phyloP scores from a whole-genome alignment of 2,888 invertebrate genomes.

The Nomada hirtipes region DNA sequence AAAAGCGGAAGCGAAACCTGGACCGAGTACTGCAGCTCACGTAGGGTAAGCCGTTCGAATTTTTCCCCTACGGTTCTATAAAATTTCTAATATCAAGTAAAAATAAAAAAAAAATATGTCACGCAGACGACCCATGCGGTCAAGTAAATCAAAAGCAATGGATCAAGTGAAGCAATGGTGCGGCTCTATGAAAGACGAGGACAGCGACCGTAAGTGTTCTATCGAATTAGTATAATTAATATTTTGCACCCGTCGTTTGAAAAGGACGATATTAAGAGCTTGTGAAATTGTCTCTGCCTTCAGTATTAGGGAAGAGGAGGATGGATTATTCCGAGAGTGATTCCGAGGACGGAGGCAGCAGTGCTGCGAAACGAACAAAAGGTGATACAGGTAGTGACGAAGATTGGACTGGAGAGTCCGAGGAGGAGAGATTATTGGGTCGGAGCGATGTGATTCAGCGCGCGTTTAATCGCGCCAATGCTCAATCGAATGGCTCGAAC shows the following conservation, averaged over 20 bases:
- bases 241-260: background rate
- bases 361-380: conserved; percentile 86
- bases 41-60: conserved; percentile 71
- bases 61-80: background rate
- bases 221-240: background rate
- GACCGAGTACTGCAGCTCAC: conserved; percentile 81
- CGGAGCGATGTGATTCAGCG: conserved; percentile 82
- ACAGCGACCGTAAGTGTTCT: conserved; percentile 78
- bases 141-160: conserved; percentile 92
- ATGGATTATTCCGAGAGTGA: conserved; percentile 85
- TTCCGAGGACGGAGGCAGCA: conserved; percentile 84
- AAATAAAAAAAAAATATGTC: background rate
- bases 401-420: conserved; percentile 83
- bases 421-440: conserved; percentile 83
- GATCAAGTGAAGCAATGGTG: conserved; percentile 95
- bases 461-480: conserved; percentile 81
- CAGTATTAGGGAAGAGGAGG: conserved; percentile 84
- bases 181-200: conserved; percentile 87
- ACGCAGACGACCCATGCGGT: conserved; percentile 88
- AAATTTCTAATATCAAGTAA: background rate
- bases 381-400: conserved; percentile 85
- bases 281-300: background rate
- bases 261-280: background rate
- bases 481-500: conserved; percentile 83
- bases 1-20: conserved; percentile 79